phyloP scores from a whole-genome alignment of 2,888 invertebrate genomes.

The Ligdia adustata region DNA sequence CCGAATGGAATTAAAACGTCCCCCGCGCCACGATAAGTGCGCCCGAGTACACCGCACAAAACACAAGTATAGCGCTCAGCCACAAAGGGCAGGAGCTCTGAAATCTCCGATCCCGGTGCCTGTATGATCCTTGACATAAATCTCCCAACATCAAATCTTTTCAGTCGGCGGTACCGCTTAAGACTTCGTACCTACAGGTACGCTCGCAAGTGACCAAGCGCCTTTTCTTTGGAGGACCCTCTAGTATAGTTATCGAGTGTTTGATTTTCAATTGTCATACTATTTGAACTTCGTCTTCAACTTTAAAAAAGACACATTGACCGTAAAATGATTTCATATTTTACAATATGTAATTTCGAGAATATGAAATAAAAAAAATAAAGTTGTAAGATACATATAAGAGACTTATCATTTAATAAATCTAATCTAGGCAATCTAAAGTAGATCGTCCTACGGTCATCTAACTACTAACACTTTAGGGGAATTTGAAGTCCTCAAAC shows the following conservation, averaged over 20 bases:
- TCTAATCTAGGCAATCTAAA: no score
- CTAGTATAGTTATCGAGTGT: conserved; percentile 7
- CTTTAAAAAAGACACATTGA: no score
- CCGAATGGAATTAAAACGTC: conserved; percentile 80
- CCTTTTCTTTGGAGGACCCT: background rate
- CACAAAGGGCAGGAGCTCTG: conserved; percentile 81
- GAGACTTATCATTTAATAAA: no score
- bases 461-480: no score
- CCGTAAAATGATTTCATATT: no score
- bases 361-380: no score
- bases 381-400: no score
- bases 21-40: conserved; percentile 76
- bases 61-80: conserved; percentile 77
- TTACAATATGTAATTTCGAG: no score
- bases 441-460: no score
- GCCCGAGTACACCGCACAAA: conserved; percentile 75
- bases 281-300: no score
- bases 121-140: conserved; percentile 84
- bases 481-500: no score
- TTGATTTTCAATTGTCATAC: no score
- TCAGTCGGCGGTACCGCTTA: conserved; percentile 71
- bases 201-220: conserved; percentile 34
- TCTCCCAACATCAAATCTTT: conserved; percentile 84
- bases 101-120: conserved; percentile 76
- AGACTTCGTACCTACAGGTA: conserved; percentile 57